Evolutionary conservation across 1,140 invertebrate species (phyloP).

Genomic region (Platorchestia sp.): DNA sequence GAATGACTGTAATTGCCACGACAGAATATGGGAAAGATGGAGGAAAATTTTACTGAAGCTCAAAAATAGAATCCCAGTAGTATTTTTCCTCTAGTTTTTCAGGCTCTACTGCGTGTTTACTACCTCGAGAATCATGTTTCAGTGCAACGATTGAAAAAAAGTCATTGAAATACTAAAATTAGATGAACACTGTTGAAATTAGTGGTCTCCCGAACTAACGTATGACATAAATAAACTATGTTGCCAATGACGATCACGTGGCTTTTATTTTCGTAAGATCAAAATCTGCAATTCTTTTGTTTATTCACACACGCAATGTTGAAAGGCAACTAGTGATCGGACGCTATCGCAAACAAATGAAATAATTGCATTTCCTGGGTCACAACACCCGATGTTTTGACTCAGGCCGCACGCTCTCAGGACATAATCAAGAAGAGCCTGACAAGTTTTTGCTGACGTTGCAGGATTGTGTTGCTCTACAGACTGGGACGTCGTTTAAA

Average conservation of each 20-base stretch:
- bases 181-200: no score
- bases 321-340: neutral
- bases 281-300: no score
- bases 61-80: neutral
- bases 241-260: no score
- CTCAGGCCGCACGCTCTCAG: neutral
- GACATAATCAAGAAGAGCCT: neutral
- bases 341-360: neutral
- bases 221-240: no score
- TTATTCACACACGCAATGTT: neutral
- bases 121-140: no score
- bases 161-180: no score
- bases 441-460: neutral
- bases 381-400: neutral
- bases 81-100: neutral
- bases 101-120: no score
- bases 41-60: neutral
- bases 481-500: neutral
- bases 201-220: no score
- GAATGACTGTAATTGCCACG: neutral
- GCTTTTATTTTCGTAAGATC: neutral
- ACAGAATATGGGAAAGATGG: neutral
- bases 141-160: no score
- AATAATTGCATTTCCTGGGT: neutral
- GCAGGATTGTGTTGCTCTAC: neutral